Base-by-base conservation (phyloP, 2,888 invertebrate genomes). In the Unio pictorum region DNA sequence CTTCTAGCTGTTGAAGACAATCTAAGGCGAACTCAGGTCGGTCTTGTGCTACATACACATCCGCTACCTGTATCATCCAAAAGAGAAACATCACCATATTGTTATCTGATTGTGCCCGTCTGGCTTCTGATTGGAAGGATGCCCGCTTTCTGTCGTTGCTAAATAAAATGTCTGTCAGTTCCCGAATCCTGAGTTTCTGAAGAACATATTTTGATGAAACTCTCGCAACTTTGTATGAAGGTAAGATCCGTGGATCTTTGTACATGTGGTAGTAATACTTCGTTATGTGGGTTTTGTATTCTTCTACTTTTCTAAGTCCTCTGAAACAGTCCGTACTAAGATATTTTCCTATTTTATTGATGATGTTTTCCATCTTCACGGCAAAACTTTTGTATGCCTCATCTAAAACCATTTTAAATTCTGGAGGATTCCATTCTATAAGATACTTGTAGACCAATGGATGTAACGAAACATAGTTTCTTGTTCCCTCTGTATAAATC, bases 381-480 rank as follows among this genome's bases (percentile, higher is more conserved):
- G 73, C 70, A 67, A 77, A 77, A 26, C 63, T 66, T 30, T 61
- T 66, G 6, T 61, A 45, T 17, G 77, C 74, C 55, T 60, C 30
- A 23, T 45, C 28, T 28, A 66, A 67, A 23, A 55, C 55, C 5
- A 45, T 26, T 23, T 61, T 5, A 5, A 74, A 30, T n/a, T 6
- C 34, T 15, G 61, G 57, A n/a, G 61, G 68, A 34, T 67, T 73
- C 68, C 68, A 64, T 67, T 77, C 77, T 3, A 68, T 57, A 26
- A 75, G 17, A 58, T 68, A 77, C 3, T 70, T 64, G 59, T 66
- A 72, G 1, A 75, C 77, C n/a, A 77, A 57, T 15, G 77, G 75
- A 55, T 77, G 77, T 4, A 77, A 68, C n/a, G 69, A 45, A 69
- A 63, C 65, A 73, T 6, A 34, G 23, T 17, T 57, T 34, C 55